phyloP scores from a whole-genome alignment of 2,888 invertebrate genomes.

The Zaprionus bogoriensis region DNA sequence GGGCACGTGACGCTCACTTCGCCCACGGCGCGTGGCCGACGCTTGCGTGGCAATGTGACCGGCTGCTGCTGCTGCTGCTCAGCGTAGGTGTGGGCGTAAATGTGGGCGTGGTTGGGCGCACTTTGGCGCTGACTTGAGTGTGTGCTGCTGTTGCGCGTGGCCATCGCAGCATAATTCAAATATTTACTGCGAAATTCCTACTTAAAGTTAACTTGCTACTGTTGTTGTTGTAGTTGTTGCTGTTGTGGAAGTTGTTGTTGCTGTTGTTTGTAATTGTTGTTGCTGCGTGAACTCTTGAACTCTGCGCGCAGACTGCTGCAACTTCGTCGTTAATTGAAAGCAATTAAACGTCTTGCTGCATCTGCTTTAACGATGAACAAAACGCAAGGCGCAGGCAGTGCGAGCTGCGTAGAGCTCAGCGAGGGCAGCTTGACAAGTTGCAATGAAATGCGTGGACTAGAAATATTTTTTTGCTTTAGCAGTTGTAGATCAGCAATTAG shows the following conservation, averaged over 20 bases:
- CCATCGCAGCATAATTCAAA: slow-evolving; percentile 42
- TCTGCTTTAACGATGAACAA: slow-evolving; percentile 24
- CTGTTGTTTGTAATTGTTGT: slow-evolving; percentile 1
- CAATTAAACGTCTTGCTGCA: slow-evolving; percentile 42
- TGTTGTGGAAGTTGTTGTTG: too few species aligned
- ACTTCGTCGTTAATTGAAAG: slow-evolving; percentile 45
- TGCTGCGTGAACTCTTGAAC: slow-evolving; percentile 51
- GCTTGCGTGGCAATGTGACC: slow-evolving; percentile 80
- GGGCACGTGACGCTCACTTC: slow-evolving; percentile 81
- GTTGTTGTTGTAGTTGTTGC: slow-evolving; percentile 14
- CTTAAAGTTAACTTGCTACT: slow-evolving; percentile 3
- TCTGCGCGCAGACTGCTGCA: slow-evolving; percentile 15
- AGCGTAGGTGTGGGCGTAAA: background rate
- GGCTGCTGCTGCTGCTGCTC: slow-evolving; percentile 36
- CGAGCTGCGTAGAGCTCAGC: slow-evolving; percentile 11
- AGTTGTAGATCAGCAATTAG: background rate
- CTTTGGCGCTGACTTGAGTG: slow-evolving; percentile 48
- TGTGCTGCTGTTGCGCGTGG: slow-evolving; percentile 31
- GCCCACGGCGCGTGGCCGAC: slow-evolving; percentile 82
- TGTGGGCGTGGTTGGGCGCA: slow-evolving; percentile 47
- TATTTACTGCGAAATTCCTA: slow-evolving; percentile 33
- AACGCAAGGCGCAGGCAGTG: slow-evolving; percentile 1
- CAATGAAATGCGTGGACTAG: background rate
- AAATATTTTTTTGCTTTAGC: background rate
- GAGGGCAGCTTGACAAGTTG: background rate